A percentile compares a stretch with the other conserved stretches of the same genome.
These are phyloP conservation scores for Vireo griseus DNA, from an alignment of 2,797 vertebrate species.

Conservation along the genomic window DNA sequence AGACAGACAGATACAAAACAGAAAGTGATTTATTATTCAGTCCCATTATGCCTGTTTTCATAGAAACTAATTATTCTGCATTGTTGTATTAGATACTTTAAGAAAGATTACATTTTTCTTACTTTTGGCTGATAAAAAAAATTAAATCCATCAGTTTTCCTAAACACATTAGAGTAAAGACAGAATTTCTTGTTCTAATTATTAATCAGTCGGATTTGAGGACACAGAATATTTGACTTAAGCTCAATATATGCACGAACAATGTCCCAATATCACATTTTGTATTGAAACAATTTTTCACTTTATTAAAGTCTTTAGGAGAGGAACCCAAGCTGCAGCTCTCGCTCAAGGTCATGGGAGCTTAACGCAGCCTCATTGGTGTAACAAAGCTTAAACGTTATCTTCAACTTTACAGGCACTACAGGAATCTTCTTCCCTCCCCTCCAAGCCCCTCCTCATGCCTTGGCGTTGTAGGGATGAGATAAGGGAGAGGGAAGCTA, in stretches of 20 bases:
- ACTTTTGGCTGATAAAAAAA: slow-evolving; percentile 82
- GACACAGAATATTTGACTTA: slow-evolving; percentile 77
- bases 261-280: slow-evolving; percentile 77
- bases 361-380: slow-evolving; percentile 50
- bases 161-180: slow-evolving; percentile 80
- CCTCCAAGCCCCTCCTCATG: slow-evolving; percentile 1
- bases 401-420: slow-evolving; percentile 67
- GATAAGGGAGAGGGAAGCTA: slow-evolving; percentile 30
- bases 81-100: slow-evolving; percentile 83
- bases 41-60: slow-evolving; percentile 79
- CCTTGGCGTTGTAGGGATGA: slow-evolving; percentile 14
- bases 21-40: slow-evolving; percentile 80
- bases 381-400: slow-evolving; percentile 67
- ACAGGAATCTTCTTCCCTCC: slow-evolving; percentile 44
- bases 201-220: slow-evolving; percentile 81
- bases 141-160: slow-evolving; percentile 84
- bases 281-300: slow-evolving; percentile 80
- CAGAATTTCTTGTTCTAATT: slow-evolving; percentile 79
- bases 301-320: slow-evolving; percentile 77
- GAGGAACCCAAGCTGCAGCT: slow-evolving; percentile 51
- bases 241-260: slow-evolving; percentile 78
- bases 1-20: slow-evolving; percentile 70
- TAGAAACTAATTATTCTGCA: slow-evolving; percentile 82
- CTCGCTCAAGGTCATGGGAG: slow-evolving; percentile 48
- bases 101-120: slow-evolving; percentile 83